Percentiles rank a stretch among this genome's conserved stretches.
These are phyloP conservation scores for Parascotia fuliginaria DNA, from an alignment of 2,888 invertebrate genomes.

Conservation along the genomic window DNA sequence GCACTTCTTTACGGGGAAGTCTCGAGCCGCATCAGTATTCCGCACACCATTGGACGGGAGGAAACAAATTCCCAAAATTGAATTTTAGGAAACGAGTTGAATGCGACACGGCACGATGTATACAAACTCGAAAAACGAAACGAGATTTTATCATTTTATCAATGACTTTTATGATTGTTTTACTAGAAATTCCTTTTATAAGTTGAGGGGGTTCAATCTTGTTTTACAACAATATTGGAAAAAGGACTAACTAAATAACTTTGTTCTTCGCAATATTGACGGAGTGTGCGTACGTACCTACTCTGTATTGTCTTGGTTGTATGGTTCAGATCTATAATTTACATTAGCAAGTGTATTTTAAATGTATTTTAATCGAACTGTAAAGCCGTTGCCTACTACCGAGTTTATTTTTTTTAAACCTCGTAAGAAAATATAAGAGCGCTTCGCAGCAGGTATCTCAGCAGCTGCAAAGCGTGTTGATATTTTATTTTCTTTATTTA, in stretches of 20 bases:
- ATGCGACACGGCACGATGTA: constrained; percentile 82
- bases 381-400: no score
- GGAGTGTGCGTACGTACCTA: no score
- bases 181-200: constrained; percentile 11
- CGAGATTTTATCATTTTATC: constrained; percentile 80
- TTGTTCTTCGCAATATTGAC: background rate
- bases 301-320: no score
- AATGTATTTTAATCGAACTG: no score
- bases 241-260: background rate
- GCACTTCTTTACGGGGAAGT: constrained; percentile 59
- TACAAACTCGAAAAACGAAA: constrained; percentile 77
- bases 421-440: no score
- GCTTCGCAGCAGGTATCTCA: no score
- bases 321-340: no score
- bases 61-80: constrained; percentile 86
- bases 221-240: background rate
- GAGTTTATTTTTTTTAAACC: no score
- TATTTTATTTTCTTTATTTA: no score
- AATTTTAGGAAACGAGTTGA: constrained; percentile 85
- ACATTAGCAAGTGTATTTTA: no score
- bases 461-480: no score
- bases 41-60: constrained; percentile 74
- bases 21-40: constrained; percentile 78
- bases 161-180: constrained; percentile 64
- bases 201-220: constrained; percentile 5